Evolutionary conservation across 2,888 invertebrate genomes (phyloP), one percentile per base, ranked within the genome.

Genomic region (Tinea trinotella): DNA sequence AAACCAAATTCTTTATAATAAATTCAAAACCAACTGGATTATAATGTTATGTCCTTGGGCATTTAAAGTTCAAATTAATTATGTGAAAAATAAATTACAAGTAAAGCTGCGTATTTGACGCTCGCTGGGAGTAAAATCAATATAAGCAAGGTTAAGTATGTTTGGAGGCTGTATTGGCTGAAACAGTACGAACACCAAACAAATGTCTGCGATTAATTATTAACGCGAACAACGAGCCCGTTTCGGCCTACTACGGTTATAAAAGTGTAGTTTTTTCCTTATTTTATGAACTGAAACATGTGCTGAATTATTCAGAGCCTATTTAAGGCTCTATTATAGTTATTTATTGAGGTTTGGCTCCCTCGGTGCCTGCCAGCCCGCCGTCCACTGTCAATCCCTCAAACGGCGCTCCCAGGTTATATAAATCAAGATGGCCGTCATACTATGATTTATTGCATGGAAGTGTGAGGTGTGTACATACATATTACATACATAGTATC

Each of bases 241-340:
- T 12, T 40, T 40, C 40, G 40, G 13, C 40, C 40, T n/a, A n/a
- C n/a, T n/a, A 40, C 40, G 40, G 40, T 40, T 40, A 40, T 40
- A 40, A 40, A 40, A 40, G 40, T 48, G 18, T 48, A 48, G 48
- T 48, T 48, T 48, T 48, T 48, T 48, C 20, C 18, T 48, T 20
- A 48, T 18, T 48, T 48, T 48, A 48, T 48, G 48, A 19, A 48
- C 20, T 48, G 48, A 48, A 48, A 15, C 48, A 19, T 48, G 48
- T 6, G 20, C 48, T 48, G 48, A 48, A 48, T 48, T 18, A 48
- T 48, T 48, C 48, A 48, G 19, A n/a, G 48, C 3, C 19, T 20
- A 10, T 48, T 48, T 48, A 48, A 48, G 48, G 2, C n/a, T 18
- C 48, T 18, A 48, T 48, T 48, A 48, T 18, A 19, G 18, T 48